Conservation (phyloP, 2,888 invertebrate species). For the Druceiella hillmani region DNA sequence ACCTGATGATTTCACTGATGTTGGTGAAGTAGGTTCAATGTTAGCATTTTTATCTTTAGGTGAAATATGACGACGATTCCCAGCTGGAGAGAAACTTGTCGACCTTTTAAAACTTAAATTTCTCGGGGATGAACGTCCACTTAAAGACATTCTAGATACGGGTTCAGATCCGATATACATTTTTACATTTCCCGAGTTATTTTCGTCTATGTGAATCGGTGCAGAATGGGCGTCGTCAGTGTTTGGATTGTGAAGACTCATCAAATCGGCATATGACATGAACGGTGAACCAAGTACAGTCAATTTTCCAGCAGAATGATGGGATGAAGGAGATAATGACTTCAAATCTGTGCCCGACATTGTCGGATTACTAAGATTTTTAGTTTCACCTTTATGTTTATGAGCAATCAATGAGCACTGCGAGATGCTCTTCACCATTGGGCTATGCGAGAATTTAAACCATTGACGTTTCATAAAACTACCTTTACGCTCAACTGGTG, state of each 20-base stretch:
- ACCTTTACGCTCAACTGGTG: slow-evolving; percentile 38
- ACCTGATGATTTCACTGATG: slow-evolving; percentile 34
- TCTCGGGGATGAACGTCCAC: slow-evolving; percentile 32
- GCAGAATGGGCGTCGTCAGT: slow-evolving; percentile 21
- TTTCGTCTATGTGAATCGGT: slow-evolving; percentile 37
- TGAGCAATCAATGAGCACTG: slow-evolving; percentile 42
- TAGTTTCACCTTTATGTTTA: slow-evolving; percentile 34
- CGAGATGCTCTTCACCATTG: slow-evolving; percentile 46
- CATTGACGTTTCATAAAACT: slow-evolving; percentile 40
- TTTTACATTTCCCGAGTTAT: slow-evolving; percentile 34
- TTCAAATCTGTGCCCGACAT: slow-evolving; percentile 39
- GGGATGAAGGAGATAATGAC: slow-evolving; percentile 37
- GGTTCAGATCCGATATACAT: slow-evolving; percentile 50
- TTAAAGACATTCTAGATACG: slow-evolving; percentile 38
- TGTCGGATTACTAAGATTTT: slow-evolving; percentile 36
- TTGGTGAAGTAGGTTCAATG: slow-evolving; percentile 22
- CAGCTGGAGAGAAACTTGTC: slow-evolving; percentile 13
- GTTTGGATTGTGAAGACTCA: slow-evolving; percentile 36
- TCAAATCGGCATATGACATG: slow-evolving; percentile 42
- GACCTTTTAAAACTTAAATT: too few species aligned
- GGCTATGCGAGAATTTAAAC: slow-evolving; percentile 41
- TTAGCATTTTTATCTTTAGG: slow-evolving; percentile 29
- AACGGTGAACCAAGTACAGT: slow-evolving; percentile 52
- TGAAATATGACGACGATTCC: slow-evolving; percentile 30
- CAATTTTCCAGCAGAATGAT: too few species aligned